Conservation (phyloP, 2,888 invertebrate species). For the Dryobotodes eremita region DNA sequence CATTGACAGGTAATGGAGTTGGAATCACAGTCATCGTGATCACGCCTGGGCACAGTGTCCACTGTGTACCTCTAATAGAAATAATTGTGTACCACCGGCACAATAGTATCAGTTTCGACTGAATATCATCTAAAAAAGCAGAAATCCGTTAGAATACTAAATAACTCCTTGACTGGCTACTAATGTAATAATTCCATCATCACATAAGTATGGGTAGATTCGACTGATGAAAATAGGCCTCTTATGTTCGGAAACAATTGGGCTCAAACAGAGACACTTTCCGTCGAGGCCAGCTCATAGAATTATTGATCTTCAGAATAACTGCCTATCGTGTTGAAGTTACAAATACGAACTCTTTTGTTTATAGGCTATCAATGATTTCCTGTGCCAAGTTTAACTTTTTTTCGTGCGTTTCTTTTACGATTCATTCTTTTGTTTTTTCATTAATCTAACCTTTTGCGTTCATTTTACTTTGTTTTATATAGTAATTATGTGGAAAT, state of each 20-base stretch:
- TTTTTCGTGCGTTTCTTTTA: background rate
- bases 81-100: conserved; percentile 28
- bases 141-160: conserved; percentile 40
- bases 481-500: too few species aligned
- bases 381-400: background rate
- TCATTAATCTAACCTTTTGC: background rate
- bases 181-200: background rate
- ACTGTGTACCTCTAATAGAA: conserved; percentile 33
- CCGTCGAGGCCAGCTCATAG: background rate
- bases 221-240: background rate
- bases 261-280: too few species aligned
- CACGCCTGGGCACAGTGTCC: conserved; percentile 17
- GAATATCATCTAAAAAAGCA: conserved; percentile 18
- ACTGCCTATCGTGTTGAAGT: background rate
- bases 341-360: background rate
- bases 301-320: background rate
- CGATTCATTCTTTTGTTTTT: background rate
- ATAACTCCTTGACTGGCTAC: background rate
- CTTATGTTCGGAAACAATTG: background rate
- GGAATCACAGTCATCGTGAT: conserved; percentile 49
- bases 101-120: conserved; percentile 31
- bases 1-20: conserved; percentile 59
- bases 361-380: background rate
- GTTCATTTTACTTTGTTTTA: too few species aligned
- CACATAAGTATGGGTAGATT: conserved; percentile 4